These are phyloP conservation scores for Meteorus cinctellus DNA, from an alignment of 2,888 invertebrate species.

Conservation along the genomic window DNA sequence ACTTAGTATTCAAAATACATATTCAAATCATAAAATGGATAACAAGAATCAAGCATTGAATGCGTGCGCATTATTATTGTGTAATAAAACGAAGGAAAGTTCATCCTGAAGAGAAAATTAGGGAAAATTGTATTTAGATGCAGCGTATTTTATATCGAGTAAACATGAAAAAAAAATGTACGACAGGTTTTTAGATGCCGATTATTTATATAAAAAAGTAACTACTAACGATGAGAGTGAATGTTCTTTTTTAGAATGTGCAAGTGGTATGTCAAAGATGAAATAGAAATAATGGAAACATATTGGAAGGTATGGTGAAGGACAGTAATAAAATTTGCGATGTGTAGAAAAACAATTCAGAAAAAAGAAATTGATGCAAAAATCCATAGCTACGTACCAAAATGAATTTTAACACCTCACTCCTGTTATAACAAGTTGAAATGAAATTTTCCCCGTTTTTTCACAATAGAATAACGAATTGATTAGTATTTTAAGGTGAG, in stretches of 20 bases:
- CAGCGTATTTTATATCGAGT: conserved; percentile 48
- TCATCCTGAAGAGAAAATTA: conserved; percentile 42
- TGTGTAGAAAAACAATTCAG: conserved; percentile 28
- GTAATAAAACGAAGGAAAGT: conserved; percentile 38
- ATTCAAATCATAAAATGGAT: conserved; percentile 46
- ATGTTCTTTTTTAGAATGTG: conserved; percentile 3
- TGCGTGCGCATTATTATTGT: conserved; percentile 3
- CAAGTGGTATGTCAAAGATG: conserved; percentile 36
- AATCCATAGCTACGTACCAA: conserved; percentile 50
- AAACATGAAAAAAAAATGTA: neutral
- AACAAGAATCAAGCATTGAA: conserved; percentile 45
- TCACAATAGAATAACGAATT: conserved; percentile 41
- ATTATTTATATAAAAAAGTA: conserved; percentile 36
- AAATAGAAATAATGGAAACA: conserved; percentile 17
- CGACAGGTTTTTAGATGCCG: conserved; percentile 34
- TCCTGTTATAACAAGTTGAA: conserved; percentile 61
- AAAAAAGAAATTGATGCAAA: conserved; percentile 18
- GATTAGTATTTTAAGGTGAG: conserved; percentile 31
- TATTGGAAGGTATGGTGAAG: conserved; percentile 9
- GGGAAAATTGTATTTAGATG: conserved; percentile 48
- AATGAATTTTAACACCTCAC: conserved; percentile 58
- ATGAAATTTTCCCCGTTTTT: conserved; percentile 59
- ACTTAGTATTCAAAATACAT: conserved; percentile 34
- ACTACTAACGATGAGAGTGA: conserved; percentile 9
- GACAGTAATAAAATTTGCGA: neutral